phyloP scores from a whole-genome alignment of 2,797 vertebrate genomes.

The Scleropages formosus region DNA sequence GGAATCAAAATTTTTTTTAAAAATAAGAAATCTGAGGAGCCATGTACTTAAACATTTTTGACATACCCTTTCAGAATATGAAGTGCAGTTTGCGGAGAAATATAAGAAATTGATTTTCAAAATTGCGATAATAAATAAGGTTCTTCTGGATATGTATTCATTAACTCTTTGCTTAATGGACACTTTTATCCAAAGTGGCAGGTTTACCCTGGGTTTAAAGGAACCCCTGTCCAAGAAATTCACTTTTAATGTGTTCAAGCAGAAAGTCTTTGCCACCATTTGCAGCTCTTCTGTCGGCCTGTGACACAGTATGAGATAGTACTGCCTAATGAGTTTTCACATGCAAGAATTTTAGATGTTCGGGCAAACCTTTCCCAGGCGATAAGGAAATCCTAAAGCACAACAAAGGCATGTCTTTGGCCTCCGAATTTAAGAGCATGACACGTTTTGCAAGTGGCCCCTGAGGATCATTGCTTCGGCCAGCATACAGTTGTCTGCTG shows the following conservation, averaged over 20 bases:
- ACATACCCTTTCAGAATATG: too few relatives aligned
- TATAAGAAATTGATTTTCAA: too few relatives aligned
- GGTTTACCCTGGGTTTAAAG: too few relatives aligned
- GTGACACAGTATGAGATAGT: neutral
- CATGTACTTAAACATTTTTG: too few relatives aligned
- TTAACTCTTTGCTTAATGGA: too few relatives aligned
- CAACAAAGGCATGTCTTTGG: neutral
- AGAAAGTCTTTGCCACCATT: neutral
- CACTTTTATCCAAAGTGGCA: too few relatives aligned
- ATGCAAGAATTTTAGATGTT: neutral
- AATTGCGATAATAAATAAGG: too few relatives aligned
- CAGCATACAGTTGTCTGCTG: conserved; percentile 7
- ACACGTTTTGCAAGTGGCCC: neutral
- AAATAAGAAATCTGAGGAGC: too few relatives aligned
- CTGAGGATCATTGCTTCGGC: conserved; percentile 1
- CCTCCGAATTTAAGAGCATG: neutral
- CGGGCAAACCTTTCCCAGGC: neutral
- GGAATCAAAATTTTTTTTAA: too few relatives aligned
- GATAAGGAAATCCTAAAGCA: neutral
- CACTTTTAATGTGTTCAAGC: neutral
- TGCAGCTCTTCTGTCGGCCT: neutral
- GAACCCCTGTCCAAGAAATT: neutral
- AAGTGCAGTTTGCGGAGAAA: too few relatives aligned
- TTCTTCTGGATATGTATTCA: too few relatives aligned
- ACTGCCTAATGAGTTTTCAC: neutral